phyloP scores from a whole-genome alignment of 2,113 vertebrate genomes.

The Grammomys surdaster region DNA sequence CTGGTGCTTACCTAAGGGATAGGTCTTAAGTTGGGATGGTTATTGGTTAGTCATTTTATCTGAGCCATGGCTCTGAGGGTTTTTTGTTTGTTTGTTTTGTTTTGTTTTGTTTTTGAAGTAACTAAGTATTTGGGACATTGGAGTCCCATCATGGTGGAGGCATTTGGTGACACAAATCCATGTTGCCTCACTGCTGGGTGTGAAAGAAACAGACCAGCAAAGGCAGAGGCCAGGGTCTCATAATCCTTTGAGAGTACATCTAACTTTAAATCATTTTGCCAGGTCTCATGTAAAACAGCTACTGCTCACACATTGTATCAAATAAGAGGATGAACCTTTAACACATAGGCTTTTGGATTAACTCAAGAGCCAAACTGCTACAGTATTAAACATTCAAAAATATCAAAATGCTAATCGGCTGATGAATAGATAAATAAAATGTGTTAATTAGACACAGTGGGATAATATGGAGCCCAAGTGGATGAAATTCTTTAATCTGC shows the following conservation, averaged over 20 bases:
- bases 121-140: neutral
- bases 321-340: neutral
- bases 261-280: neutral
- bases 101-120: no score
- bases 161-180: neutral
- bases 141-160: neutral
- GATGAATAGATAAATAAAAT: no score
- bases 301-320: neutral
- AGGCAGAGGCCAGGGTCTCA: neutral
- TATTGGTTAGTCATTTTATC: no score
- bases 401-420: neutral
- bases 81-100: no score
- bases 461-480: neutral
- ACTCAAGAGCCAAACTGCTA: neutral
- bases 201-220: neutral
- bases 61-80: no score
- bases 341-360: neutral
- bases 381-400: neutral
- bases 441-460: neutral
- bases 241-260: neutral
- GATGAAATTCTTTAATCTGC: neutral
- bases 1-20: no score
- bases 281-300: neutral
- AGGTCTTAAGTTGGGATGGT: no score
- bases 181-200: neutral